Evolutionary conservation across 2,888 invertebrate species (phyloP).

Genomic region (Mycalesis mineus): DNA sequence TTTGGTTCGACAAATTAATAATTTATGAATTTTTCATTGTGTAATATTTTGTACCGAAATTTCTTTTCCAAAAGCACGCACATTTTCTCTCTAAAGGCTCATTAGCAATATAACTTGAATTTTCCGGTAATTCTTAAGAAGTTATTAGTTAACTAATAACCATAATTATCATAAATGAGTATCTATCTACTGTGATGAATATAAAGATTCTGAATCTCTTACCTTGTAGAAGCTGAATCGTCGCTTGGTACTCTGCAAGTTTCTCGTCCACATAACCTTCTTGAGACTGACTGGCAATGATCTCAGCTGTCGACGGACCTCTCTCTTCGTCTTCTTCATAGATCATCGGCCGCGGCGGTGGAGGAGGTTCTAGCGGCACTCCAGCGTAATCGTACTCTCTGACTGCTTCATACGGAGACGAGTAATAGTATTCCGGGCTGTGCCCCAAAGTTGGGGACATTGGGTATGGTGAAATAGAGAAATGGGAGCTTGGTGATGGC

Average conservation of each 20-base stretch:
- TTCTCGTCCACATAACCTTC: conserved; percentile 97
- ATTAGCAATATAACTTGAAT: too few species aligned
- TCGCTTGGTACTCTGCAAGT: conserved; percentile 94
- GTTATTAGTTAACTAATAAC: too few species aligned
- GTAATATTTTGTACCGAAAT: too few species aligned
- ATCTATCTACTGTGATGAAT: too few species aligned
- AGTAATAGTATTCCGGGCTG: conserved; percentile 79
- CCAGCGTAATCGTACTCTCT: conserved; percentile 85
- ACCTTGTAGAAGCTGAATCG: conserved; percentile 94
- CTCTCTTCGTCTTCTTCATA: conserved; percentile 84
- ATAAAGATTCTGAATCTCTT: conserved; percentile 51
- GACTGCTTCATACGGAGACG: conserved; percentile 76
- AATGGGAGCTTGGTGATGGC: conserved; percentile 70
- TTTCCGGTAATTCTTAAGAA: too few species aligned
- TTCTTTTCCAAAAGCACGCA: too few species aligned
- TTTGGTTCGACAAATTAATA: too few species aligned
- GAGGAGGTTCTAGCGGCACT: conserved; percentile 86
- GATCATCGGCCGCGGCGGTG: conserved; percentile 82
- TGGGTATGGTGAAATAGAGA: conserved; percentile 71
- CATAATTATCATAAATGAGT: too few species aligned
- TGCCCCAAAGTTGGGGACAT: conserved; percentile 80
- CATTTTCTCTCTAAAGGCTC: too few species aligned
- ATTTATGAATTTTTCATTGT: too few species aligned
- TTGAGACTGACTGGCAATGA: conserved; percentile 95
- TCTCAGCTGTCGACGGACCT: conserved; percentile 93